A percentile compares a stretch with the other conserved stretches of the same genome.
These are phyloP conservation scores for Hepsetus odoe DNA, from an alignment of 2,113 vertebrate genomes.

Conservation along the genomic window DNA sequence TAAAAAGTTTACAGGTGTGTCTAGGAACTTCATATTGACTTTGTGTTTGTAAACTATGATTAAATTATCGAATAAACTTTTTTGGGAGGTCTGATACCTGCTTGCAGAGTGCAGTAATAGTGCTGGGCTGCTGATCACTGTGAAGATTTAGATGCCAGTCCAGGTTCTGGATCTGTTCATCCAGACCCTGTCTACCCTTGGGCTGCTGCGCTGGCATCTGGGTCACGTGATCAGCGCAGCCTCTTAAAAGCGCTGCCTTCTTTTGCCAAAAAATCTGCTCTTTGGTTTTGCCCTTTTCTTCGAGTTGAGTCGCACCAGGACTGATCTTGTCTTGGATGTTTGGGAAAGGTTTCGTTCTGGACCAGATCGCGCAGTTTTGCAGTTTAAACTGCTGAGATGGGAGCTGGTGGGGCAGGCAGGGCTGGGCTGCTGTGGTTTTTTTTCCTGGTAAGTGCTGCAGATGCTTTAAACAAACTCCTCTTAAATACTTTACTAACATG, in stretches of 20 bases:
- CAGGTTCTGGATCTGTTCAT: not conserved
- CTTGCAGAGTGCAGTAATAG: not conserved
- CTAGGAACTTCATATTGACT: constrained; percentile 4
- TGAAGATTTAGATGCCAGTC: not conserved
- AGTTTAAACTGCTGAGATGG: constrained; percentile 40
- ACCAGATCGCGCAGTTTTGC: not conserved
- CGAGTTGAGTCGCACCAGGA: not conserved
- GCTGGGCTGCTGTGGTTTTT: not conserved
- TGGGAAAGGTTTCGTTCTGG: not conserved
- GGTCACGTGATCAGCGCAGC: constrained; percentile 54
- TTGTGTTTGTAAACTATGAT: constrained; percentile 9
- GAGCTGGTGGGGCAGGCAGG: constrained; percentile 64
- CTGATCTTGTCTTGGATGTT: not conserved
- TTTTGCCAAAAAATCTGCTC: not conserved
- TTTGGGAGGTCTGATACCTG: not conserved
- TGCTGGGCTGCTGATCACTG: not conserved
- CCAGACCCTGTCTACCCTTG: not conserved
- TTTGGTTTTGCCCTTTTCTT: too few relatives aligned
- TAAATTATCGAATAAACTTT: constrained; percentile 37
- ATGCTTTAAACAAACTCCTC: not conserved
- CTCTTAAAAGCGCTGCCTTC: not conserved
- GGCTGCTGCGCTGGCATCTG: constrained; percentile 75
- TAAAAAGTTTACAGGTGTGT: constrained; percentile 8
- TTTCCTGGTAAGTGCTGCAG: not conserved
- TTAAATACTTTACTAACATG: not conserved